Percentiles rank a stretch among this genome's conserved stretches.
phyloP scores from a whole-genome alignment of 2,113 vertebrate species.

The Melanotaenia duboulayi region DNA sequence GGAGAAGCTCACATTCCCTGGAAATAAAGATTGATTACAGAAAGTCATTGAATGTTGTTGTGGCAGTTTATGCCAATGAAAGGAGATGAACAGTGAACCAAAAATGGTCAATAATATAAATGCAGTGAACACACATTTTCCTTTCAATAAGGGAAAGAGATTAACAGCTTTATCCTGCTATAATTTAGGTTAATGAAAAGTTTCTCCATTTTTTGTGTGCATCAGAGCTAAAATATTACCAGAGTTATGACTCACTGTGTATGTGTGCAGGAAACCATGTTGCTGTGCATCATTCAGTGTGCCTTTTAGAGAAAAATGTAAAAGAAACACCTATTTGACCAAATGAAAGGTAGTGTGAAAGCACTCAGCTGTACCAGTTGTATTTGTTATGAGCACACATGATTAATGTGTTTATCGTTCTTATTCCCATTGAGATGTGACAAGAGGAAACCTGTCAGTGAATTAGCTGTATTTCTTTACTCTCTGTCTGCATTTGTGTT shows the following conservation, averaged over 20 bases:
- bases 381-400: conserved; percentile 45
- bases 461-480: conserved; percentile 44
- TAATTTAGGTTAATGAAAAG: background rate
- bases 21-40: no score
- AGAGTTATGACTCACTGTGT: background rate
- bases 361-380: conserved; percentile 34
- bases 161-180: background rate
- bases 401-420: conserved; percentile 31
- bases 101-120: background rate
- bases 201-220: background rate
- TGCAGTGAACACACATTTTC: background rate
- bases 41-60: no score
- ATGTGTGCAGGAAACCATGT: background rate
- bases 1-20: no score
- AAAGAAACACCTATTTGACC: conserved; percentile 5
- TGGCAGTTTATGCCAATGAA: background rate
- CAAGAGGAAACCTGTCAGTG: conserved; percentile 41
- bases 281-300: background rate
- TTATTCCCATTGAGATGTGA: conserved; percentile 28
- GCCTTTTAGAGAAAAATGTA: conserved; percentile 6
- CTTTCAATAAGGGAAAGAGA: background rate
- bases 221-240: background rate
- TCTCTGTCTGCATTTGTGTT: conserved; percentile 28
- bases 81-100: background rate
- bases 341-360: conserved; percentile 14